Percentiles rank a stretch among this genome's conserved stretches.
These are phyloP conservation scores for Oreochromis spilurus DNA, from an alignment of 2,113 vertebrate genomes.

Conservation along the genomic window DNA sequence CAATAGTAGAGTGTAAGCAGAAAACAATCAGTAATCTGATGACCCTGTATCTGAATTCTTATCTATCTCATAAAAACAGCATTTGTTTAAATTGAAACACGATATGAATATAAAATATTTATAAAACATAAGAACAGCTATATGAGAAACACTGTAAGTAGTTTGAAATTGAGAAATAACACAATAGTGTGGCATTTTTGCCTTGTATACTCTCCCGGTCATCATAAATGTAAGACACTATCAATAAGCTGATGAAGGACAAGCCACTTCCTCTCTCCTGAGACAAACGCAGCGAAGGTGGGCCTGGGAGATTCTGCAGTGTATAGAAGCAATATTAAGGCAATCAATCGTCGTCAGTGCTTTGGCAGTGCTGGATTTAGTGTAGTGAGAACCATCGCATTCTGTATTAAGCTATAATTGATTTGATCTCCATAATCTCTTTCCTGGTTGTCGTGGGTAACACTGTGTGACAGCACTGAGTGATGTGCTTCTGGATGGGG, in stretches of 20 bases:
- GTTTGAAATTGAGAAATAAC: constrained; percentile 26
- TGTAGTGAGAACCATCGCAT: constrained; percentile 62
- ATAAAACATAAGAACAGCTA: background rate
- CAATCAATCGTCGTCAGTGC: constrained; percentile 74
- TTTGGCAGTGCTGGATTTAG: constrained; percentile 69
- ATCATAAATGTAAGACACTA: constrained; percentile 58
- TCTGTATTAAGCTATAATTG: constrained; percentile 77
- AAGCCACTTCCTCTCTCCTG: constrained; percentile 49
- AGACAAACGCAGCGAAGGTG: constrained; percentile 32
- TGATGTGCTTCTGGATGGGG: constrained; percentile 62
- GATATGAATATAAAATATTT: background rate
- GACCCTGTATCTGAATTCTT: background rate
- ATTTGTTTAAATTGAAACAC: background rate
- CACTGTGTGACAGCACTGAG: constrained; percentile 73
- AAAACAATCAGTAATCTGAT: constrained; percentile 15
- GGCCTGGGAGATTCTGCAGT: constrained; percentile 24
- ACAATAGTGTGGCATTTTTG: background rate
- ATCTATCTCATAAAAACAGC: background rate
- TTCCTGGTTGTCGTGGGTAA: constrained; percentile 72
- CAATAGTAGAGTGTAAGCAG: background rate
- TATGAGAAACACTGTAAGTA: background rate
- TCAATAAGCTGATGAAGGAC: constrained; percentile 53
- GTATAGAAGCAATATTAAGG: constrained; percentile 67
- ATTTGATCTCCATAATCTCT: constrained; percentile 79
- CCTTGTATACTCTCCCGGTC: constrained; percentile 29